Conservation (phyloP, 2,888 invertebrate species). For the Hypomecis atomaria region DNA sequence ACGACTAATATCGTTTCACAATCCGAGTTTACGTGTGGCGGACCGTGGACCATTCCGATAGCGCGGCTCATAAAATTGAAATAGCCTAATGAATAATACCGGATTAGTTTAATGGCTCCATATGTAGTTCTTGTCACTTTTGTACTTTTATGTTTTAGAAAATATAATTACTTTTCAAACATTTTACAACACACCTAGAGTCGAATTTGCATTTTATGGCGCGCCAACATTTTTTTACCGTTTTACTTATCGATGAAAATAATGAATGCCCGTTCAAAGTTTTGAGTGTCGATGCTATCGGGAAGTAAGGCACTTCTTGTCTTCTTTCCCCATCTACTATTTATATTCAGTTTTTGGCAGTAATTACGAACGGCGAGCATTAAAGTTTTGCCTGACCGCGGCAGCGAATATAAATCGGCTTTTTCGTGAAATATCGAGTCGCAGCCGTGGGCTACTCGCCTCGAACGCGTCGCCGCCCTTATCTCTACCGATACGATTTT, state of each 20-base stretch:
- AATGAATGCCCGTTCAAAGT: conserved; percentile 19
- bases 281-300: conserved; percentile 32
- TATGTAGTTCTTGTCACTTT: conserved; percentile 53
- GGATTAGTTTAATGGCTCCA: conserved; percentile 62
- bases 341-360: conserved; percentile 65
- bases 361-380: conserved; percentile 78
- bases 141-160: conserved; percentile 42
- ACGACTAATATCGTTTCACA: conserved; percentile 57
- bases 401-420: conserved; percentile 80
- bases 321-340: conserved; percentile 46
- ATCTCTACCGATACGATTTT: conserved; percentile 80
- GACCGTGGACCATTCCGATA: conserved; percentile 49
- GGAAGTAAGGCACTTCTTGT: conserved; percentile 37
- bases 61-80: conserved; percentile 59
- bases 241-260: conserved; percentile 20
- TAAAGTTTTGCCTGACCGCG: conserved; percentile 72
- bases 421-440: conserved; percentile 81
- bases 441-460: conserved; percentile 78
- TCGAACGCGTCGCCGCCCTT: conserved; percentile 74
- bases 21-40: conserved; percentile 52
- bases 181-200: conserved; percentile 30
- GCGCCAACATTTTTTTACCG: conserved; percentile 19
- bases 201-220: conserved; percentile 30
- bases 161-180: conserved; percentile 30
- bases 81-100: conserved; percentile 66